Conservation (phyloP, 2,797 vertebrate species). For the Hydrophis major region DNA sequence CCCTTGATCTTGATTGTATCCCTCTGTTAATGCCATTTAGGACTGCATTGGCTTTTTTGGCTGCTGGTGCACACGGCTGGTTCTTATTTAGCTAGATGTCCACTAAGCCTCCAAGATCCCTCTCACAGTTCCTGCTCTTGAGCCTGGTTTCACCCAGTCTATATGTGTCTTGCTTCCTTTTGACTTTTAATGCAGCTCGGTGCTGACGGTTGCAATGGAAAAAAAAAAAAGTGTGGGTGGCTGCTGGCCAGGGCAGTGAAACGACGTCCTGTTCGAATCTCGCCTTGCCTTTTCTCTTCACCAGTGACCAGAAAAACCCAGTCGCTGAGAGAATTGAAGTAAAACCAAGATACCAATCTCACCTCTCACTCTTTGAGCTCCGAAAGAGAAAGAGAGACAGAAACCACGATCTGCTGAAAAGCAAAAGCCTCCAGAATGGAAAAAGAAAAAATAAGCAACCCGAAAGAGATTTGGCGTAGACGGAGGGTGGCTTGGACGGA, state of each 20-base stretch:
- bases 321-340: rapidly evolving
- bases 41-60: too few relatives aligned
- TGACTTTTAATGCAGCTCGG: not conserved
- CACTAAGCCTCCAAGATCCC: too few relatives aligned
- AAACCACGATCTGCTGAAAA: rapidly evolving
- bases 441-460: not conserved
- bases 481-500: not conserved
- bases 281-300: not conserved
- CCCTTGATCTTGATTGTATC: too few relatives aligned
- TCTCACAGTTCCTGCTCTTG: too few relatives aligned
- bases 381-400: rapidly evolving
- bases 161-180: rapidly evolving
- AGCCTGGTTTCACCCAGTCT: too few relatives aligned
- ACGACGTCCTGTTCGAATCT: rapidly evolving
- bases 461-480: not conserved
- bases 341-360: rapidly evolving
- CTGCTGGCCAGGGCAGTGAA: rapidly evolving
- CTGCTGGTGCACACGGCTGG: too few relatives aligned
- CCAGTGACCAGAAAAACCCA: not conserved
- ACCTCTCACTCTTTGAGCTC: not conserved
- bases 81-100: too few relatives aligned
- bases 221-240: slow-evolving; percentile 41
- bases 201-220: slow-evolving; percentile 32
- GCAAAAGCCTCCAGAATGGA: not conserved
- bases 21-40: too few relatives aligned